These are phyloP conservation scores for Pyrocoelia pectoralis DNA, from an alignment of 2,888 invertebrate species.

Conservation along the genomic window DNA sequence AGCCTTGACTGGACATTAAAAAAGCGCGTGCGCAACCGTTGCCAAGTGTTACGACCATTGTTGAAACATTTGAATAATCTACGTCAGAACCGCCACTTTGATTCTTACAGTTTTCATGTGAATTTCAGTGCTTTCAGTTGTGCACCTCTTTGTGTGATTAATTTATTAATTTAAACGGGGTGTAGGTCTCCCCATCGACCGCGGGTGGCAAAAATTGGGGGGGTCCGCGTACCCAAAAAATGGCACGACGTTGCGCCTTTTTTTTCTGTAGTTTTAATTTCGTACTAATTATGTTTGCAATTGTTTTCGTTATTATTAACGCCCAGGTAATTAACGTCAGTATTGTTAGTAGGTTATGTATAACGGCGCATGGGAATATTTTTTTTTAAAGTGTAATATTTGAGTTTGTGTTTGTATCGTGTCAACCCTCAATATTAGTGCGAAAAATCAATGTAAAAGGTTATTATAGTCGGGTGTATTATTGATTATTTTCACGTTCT, in stretches of 20 bases:
- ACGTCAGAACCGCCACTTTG: constrained; percentile 56
- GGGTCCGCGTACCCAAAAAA: neutral
- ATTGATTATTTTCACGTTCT: constrained; percentile 44
- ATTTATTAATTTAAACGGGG: neutral
- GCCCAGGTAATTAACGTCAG: neutral
- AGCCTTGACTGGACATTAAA: constrained; percentile 53
- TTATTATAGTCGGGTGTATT: constrained; percentile 51
- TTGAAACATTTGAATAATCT: constrained; percentile 59
- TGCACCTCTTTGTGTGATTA: constrained; percentile 26
- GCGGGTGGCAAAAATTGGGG: no score
- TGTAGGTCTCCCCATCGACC: neutral
- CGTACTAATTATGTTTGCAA: neutral
- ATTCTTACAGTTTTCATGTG: constrained; percentile 59
- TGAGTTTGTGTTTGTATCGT: constrained; percentile 8
- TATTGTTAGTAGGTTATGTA: no score
- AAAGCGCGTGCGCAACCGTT: constrained; percentile 56
- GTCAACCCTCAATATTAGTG: constrained; percentile 24
- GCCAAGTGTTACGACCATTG: constrained; percentile 57
- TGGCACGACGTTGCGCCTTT: neutral
- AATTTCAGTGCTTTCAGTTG: constrained; percentile 59
- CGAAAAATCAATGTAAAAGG: constrained; percentile 56
- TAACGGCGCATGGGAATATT: no score
- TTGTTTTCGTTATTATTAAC: neutral
- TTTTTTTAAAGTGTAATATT: neutral
- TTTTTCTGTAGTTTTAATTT: neutral